Conservation (phyloP, 2,797 vertebrate species). For the Catostomus latipinnis region DNA sequence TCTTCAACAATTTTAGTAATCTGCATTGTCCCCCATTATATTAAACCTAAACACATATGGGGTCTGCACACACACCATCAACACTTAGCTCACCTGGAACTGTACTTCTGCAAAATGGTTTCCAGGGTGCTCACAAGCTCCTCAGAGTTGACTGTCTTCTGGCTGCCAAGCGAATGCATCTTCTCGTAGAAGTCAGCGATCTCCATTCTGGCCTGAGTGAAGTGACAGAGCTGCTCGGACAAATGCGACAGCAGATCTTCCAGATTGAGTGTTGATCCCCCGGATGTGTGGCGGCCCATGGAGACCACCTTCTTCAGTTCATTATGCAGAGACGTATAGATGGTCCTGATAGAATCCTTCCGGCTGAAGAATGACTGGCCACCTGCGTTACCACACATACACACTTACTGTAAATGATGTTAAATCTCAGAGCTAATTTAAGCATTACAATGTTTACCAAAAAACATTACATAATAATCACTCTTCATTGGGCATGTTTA, state of each 20-base stretch:
- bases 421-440: background rate
- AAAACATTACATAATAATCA: background rate
- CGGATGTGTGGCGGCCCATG: slow-evolving; percentile 83
- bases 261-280: slow-evolving; percentile 83
- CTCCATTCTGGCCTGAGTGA: slow-evolving; percentile 96
- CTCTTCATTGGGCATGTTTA: background rate
- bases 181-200: slow-evolving; percentile 98
- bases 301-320: slow-evolving; percentile 93
- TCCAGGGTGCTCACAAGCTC: slow-evolving; percentile 91
- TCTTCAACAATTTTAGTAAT: background rate
- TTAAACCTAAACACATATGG: too few relatives aligned
- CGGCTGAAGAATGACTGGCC: slow-evolving; percentile 98
- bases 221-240: slow-evolving; percentile 97
- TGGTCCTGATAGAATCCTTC: slow-evolving; percentile 95
- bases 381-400: slow-evolving; percentile 74
- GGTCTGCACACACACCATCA: too few relatives aligned
- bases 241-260: slow-evolving; percentile 97
- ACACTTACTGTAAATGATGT: background rate
- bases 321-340: slow-evolving; percentile 94
- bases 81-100: slow-evolving; percentile 82
- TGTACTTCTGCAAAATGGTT: slow-evolving; percentile 90
- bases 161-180: slow-evolving; percentile 90
- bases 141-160: slow-evolving; percentile 92
- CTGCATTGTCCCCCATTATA: too few relatives aligned
- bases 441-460: too few relatives aligned